Conservation (phyloP, 2,113 vertebrate genomes). For the Pristiophorus japonicus region DNA sequence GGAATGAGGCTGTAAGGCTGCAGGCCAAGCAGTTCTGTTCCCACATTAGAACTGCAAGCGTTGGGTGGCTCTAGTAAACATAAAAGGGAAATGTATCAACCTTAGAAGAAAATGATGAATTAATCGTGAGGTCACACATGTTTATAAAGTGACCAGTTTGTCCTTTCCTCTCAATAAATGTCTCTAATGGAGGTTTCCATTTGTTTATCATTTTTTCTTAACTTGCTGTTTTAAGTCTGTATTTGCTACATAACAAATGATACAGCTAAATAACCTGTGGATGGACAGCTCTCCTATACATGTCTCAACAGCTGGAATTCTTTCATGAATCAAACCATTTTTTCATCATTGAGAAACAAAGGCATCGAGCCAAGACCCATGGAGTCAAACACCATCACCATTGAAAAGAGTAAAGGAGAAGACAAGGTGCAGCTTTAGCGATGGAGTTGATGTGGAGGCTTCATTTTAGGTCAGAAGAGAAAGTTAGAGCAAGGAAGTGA, state of each 20-base stretch:
- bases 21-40: neutral
- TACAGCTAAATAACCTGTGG: neutral
- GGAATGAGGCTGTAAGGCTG: neutral
- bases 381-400: neutral
- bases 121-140: neutral
- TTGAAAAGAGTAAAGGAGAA: neutral
- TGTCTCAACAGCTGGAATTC: neutral
- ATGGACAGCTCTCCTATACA: neutral
- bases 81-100: neutral
- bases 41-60: neutral
- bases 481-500: neutral
- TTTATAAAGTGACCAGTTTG: neutral
- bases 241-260: neutral
- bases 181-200: neutral
- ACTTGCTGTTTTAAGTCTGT: neutral
- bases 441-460: neutral
- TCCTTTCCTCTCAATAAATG: neutral
- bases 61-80: neutral
- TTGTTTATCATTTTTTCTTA: neutral
- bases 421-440: neutral
- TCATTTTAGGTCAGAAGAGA: neutral
- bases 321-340: neutral
- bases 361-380: neutral
- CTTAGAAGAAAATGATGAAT: neutral
- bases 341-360: neutral